Evolutionary conservation across 2,113 vertebrate genomes (phyloP), one percentile per base, ranked within the genome.

Genomic region (Cacatua alba): DNA sequence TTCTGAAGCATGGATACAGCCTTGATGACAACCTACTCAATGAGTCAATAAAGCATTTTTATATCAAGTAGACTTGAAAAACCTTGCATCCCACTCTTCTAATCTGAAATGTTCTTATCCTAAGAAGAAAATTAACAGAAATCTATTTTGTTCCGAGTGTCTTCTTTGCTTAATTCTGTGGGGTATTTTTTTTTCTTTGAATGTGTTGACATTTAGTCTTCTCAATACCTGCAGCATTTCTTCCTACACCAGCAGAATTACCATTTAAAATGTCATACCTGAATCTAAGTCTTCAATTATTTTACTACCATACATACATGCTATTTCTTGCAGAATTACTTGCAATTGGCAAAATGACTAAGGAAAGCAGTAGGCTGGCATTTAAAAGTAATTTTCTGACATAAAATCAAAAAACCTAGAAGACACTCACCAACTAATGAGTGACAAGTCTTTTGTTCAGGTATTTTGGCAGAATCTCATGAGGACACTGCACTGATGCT

Each of bases 11-110:
- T 8, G 31, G 43, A 75, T 75, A 84, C 26, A 70, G 25, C 60
- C 83, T 93, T 63, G 60, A 78, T 81, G 68, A 86, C 89, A 92
- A 83, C 86, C 79, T 86, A 83, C 76, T 94, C 72, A 26, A 71
- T 59, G 76, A 95, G 80, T 94, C 86, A 91, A 86, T 33, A 77
- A 80, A 91, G 83, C 48, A 35, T 53, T 70, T 94, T 75, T 48
- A 41, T 67, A 57, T 37, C 0, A 2, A 82, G 88, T 80, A 80
- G 57, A 82, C 53, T 72, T 72, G 67, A 68, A 94, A 88, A 70
- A 25, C 48, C 28, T 80, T 6, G 6, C 63, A 65, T 49, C 76
- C 76, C 37, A 80, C 92, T 82, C 78, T 71, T 75, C n/a, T 20
- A 8, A 65, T 82, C 71, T 81, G 41, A 90, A 92, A 60, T 19